Conservation (phyloP, 2,113 vertebrate genomes). For the Plectropomus leopardus region DNA sequence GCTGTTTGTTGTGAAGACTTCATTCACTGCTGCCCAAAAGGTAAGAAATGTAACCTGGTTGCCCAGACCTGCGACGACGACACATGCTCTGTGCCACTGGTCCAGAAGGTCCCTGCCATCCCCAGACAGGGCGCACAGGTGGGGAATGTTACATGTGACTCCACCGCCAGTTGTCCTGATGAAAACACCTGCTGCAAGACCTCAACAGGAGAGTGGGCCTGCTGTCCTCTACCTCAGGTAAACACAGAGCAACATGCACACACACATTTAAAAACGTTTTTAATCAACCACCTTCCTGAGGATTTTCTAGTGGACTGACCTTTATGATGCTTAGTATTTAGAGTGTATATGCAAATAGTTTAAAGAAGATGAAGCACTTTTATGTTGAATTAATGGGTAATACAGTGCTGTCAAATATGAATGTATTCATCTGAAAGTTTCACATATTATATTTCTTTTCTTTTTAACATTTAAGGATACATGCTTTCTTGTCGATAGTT, state of each 20-base stretch:
- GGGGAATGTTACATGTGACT: constrained; percentile 66
- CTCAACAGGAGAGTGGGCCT: constrained; percentile 62
- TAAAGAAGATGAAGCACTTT: background rate
- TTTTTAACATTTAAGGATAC: too few species aligned
- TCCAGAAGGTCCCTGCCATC: constrained; percentile 69
- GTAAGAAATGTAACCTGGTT: constrained; percentile 75
- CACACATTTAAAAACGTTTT: too few species aligned
- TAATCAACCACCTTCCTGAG: too few species aligned
- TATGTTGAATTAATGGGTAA: background rate
- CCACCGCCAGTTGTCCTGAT: constrained; percentile 70
- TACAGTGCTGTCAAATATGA: background rate
- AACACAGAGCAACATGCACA: background rate
- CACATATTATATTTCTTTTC: background rate
- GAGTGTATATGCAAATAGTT: background rate
- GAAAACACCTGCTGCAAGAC: constrained; percentile 84
- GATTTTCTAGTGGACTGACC: too few species aligned
- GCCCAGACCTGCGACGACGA: constrained; percentile 61
- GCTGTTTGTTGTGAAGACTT: constrained; percentile 86
- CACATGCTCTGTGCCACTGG: constrained; percentile 50
- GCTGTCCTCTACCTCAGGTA: constrained; percentile 75
- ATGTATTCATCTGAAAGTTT: background rate
- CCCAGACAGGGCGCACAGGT: background rate
- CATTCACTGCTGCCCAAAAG: constrained; percentile 86
- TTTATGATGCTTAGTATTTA: background rate
- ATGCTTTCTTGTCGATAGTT: too few species aligned